Evolutionary conservation across 2,797 vertebrate species (phyloP).

Genomic region (Epinephelus malabaricus): DNA sequence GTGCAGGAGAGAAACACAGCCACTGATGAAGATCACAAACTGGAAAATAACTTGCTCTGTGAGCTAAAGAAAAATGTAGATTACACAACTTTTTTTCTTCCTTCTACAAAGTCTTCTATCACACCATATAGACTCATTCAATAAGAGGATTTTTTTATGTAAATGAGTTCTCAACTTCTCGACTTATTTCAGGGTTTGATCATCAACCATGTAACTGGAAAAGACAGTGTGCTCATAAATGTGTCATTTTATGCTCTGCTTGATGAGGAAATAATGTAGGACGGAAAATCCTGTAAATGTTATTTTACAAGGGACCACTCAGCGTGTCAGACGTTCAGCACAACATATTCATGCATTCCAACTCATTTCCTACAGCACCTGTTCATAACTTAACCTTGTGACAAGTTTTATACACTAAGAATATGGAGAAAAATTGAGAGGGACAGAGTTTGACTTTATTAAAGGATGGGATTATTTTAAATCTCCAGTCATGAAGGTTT

Average conservation of each 20-base stretch:
- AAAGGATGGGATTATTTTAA: constrained; percentile 36
- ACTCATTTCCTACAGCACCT: constrained; percentile 26
- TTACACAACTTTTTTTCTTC: constrained; percentile 1
- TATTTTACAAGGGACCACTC: constrained; percentile 42
- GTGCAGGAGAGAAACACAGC: constrained; percentile 33
- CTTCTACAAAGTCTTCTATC: neutral
- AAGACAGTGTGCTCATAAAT: constrained; percentile 25
- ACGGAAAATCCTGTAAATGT: constrained; percentile 14
- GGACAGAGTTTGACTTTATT: constrained; percentile 24
- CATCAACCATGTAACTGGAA: constrained; percentile 19
- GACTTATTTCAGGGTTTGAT: constrained; percentile 8
- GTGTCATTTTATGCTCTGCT: constrained; percentile 27
- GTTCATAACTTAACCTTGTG: constrained; percentile 28
- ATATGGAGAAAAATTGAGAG: constrained; percentile 6
- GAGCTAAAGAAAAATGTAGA: constrained; percentile 34
- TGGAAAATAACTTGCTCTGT: constrained; percentile 45
- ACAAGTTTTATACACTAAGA: constrained; percentile 62
- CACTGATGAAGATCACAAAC: constrained; percentile 39
- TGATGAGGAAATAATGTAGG: constrained; percentile 21
- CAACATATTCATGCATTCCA: constrained; percentile 18
- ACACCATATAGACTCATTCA: constrained; percentile 30
- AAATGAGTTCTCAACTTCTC: constrained; percentile 1
- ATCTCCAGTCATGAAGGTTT: constrained; percentile 35
- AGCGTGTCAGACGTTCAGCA: constrained; percentile 3
- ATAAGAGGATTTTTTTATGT: constrained; percentile 11